These are phyloP conservation scores for Chaetodon trifasciatus DNA, from an alignment of 2,797 vertebrate genomes.

Conservation along the genomic window DNA sequence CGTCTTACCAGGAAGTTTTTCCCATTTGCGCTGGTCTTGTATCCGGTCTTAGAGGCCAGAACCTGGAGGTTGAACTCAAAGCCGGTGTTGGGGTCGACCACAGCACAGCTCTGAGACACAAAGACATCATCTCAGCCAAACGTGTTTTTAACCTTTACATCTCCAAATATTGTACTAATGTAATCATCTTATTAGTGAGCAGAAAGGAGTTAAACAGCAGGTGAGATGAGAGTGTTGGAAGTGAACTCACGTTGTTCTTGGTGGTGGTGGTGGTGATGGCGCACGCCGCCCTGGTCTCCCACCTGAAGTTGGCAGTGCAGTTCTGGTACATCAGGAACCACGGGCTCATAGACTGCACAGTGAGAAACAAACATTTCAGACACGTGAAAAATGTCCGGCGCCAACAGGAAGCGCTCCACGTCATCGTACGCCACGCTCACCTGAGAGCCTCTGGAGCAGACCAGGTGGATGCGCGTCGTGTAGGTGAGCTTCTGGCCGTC, in stretches of 20 bases:
- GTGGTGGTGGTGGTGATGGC: constrained; percentile 85
- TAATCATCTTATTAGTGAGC: too few relatives aligned
- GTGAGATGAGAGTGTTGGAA: not conserved
- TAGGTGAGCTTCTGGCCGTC: constrained; percentile 83
- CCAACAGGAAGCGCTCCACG: fast-evolving
- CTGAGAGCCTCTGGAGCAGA: constrained; percentile 86
- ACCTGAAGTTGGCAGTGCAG: constrained; percentile 91
- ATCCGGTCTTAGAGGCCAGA: constrained; percentile 83
- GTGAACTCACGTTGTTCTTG: constrained; percentile 84
- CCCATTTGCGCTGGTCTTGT: constrained; percentile 81
- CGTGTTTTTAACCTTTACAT: not conserved
- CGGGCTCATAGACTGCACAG: constrained; percentile 86
- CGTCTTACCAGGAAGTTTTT: constrained; percentile 89
- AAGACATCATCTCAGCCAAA: not conserved
- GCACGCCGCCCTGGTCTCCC: constrained; percentile 95
- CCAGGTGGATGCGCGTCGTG: constrained; percentile 90
- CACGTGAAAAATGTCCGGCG: not conserved
- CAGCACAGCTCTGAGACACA: constrained; percentile 86
- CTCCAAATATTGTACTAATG: too few relatives aligned
- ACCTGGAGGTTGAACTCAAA: constrained; percentile 91
- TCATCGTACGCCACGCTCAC: constrained; percentile 78
- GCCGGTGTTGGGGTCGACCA: constrained; percentile 91
- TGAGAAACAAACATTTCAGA: constrained; percentile 2
- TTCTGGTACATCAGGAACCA: constrained; percentile 89
- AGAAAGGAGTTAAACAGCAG: too few relatives aligned